phyloP scores from a whole-genome alignment of 1,140 invertebrate species.

The Bombus sylvicola region DNA sequence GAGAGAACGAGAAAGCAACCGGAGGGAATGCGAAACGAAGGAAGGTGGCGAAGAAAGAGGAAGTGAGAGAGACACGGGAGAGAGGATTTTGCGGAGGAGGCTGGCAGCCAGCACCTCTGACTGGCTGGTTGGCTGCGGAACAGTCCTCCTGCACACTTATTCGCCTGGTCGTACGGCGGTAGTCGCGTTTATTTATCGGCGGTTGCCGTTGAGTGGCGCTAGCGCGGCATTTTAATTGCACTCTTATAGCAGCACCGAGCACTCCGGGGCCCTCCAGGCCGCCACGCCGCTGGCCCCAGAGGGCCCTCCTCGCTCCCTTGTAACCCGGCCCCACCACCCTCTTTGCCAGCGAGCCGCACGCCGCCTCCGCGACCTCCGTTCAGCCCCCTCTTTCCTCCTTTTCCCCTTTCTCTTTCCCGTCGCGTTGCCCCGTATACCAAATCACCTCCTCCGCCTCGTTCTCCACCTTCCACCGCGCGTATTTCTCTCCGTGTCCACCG shows the following conservation, averaged over 20 bases:
- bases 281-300: conserved; percentile 36
- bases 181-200: conserved; percentile 81
- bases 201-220: conserved; percentile 82
- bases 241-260: conserved; percentile 77
- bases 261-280: conserved; percentile 61
- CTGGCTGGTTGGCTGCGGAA: conserved; percentile 64
- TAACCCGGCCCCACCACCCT: conserved; percentile 4
- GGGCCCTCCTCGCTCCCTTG: conserved; percentile 16
- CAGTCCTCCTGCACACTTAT: conserved; percentile 75
- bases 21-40: conserved; percentile 9
- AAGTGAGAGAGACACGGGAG: conserved; percentile 2
- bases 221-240: conserved; percentile 83
- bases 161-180: conserved; percentile 70
- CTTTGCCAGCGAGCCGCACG: conserved; percentile 1
- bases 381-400: conserved; percentile 19
- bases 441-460: conserved; percentile 63
- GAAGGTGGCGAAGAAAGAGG: conserved; percentile 4
- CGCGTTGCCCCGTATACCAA: conserved; percentile 70
- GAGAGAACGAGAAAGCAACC: conserved; percentile 36
- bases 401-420: not conserved
- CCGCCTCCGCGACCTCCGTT: conserved; percentile 22
- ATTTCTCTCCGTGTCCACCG: conserved; percentile 29
- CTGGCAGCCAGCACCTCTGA: conserved; percentile 59
- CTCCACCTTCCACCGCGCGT: conserved; percentile 9
- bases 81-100: conserved; percentile 60